Percentiles rank a stretch among this genome's conserved stretches.
phyloP scores from a whole-genome alignment of 2,797 vertebrate genomes.

The Lemur catta region DNA sequence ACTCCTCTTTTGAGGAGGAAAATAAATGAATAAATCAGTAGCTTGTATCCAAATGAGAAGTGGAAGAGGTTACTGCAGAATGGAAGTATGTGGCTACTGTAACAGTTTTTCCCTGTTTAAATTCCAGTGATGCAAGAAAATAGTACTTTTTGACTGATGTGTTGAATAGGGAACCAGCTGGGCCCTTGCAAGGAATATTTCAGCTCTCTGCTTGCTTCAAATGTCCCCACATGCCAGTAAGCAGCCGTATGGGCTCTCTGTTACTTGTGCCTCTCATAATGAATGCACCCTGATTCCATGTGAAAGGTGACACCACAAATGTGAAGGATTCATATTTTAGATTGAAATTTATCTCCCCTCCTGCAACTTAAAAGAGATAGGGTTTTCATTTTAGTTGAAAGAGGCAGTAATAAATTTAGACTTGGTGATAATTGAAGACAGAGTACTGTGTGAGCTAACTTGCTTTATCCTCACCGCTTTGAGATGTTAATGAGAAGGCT shows the following conservation, averaged over 20 bases:
- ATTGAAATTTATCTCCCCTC: neutral
- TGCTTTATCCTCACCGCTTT: conserved; percentile 20
- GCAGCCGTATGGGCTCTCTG: neutral
- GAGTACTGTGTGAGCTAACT: neutral
- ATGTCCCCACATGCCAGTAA: neutral
- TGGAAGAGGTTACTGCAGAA: neutral
- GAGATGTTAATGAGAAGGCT: neutral
- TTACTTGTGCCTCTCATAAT: conserved; percentile 1
- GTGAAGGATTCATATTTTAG: conserved; percentile 37
- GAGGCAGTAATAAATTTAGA: neutral
- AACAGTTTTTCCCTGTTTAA: conserved; percentile 40
- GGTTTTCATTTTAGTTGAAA: neutral
- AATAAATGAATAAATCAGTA: neutral
- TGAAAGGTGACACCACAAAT: conserved; percentile 21
- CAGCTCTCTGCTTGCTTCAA: conserved; percentile 33
- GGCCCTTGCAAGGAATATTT: conserved; percentile 36
- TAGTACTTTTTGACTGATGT: conserved; percentile 3
- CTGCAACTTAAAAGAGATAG: neutral
- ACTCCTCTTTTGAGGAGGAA: neutral
- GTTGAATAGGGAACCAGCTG: conserved; percentile 43
- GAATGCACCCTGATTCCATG: neutral
- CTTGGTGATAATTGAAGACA: neutral
- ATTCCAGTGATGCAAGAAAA: conserved; percentile 47
- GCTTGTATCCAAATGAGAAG: neutral
- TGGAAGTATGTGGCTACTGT: neutral